Conservation (phyloP, 2,797 vertebrate species). For the Notamacropus eugenii region DNA sequence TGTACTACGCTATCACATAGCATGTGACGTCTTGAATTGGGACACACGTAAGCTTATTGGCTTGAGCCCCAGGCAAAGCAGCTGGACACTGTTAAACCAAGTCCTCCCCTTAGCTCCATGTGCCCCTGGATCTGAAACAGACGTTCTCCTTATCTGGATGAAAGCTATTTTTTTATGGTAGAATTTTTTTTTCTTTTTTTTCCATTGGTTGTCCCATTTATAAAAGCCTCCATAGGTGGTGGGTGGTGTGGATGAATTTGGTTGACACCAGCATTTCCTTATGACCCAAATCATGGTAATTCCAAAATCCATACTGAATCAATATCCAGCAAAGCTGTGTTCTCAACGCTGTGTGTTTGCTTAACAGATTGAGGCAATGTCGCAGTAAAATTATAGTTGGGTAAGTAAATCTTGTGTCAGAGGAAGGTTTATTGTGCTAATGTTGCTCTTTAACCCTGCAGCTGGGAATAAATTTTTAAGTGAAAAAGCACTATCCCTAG, state of each 20-base stretch:
- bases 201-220: conserved; percentile 24
- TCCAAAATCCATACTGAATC: conserved; percentile 62
- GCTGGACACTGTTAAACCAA: conserved; percentile 4
- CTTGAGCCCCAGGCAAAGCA: conserved; percentile 16
- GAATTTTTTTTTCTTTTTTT: conserved; percentile 29
- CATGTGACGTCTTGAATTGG: background rate
- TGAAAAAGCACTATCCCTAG: conserved; percentile 37
- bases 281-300: conserved; percentile 48
- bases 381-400: conserved; percentile 59
- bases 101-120: background rate
- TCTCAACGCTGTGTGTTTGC: conserved; percentile 70
- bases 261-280: background rate
- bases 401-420: conserved; percentile 67
- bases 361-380: conserved; percentile 69
- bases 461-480: conserved; percentile 37
- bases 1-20: background rate
- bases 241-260: background rate
- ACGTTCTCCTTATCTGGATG: conserved; percentile 31
- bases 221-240: background rate
- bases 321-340: conserved; percentile 67
- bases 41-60: background rate
- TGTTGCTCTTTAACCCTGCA: conserved; percentile 49
- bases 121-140: conserved; percentile 38
- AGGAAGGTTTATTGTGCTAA: conserved; percentile 41
- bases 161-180: conserved; percentile 11